Evolutionary conservation across 2,888 invertebrate species (phyloP).

Genomic region (Andrena chrysosceles): DNA sequence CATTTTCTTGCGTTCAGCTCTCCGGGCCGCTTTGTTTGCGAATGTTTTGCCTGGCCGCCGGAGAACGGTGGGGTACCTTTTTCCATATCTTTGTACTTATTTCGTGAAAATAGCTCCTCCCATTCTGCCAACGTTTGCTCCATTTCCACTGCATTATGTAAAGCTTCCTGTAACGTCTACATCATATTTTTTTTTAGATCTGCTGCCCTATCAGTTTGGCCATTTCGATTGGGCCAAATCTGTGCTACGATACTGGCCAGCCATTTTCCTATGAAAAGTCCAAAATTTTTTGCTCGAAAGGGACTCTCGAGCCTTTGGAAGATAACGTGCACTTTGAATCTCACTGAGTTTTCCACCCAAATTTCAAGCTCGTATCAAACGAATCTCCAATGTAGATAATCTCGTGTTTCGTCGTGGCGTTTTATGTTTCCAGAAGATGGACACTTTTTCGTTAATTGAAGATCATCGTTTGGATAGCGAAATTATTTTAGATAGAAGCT

Average conservation of each 20-base stretch:
- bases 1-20: not conserved
- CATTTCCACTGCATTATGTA: not conserved
- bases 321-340: not conserved
- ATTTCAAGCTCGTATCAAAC: too few relatives aligned
- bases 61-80: not conserved
- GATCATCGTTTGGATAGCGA: too few relatives aligned
- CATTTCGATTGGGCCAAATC: too few relatives aligned
- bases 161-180: conserved; percentile 4
- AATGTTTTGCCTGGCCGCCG: not conserved
- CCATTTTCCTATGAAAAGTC: not conserved
- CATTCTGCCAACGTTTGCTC: not conserved
- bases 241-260: too few relatives aligned
- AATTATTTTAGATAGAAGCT: too few relatives aligned
- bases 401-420: too few relatives aligned
- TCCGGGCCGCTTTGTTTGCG: conserved; percentile 17
- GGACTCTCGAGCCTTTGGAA: not conserved
- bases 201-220: too few relatives aligned
- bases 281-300: not conserved
- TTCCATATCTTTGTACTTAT: not conserved
- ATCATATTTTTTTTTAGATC: not conserved
- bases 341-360: not conserved
- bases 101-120: not conserved
- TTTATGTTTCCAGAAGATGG: too few relatives aligned
- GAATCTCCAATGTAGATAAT: too few relatives aligned
- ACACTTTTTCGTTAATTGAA: too few relatives aligned